Percentiles rank a stretch among this genome's conserved stretches.
Conservation (phyloP, 2,888 invertebrate genomes). For the Mesopsocus fuscifrons region DNA sequence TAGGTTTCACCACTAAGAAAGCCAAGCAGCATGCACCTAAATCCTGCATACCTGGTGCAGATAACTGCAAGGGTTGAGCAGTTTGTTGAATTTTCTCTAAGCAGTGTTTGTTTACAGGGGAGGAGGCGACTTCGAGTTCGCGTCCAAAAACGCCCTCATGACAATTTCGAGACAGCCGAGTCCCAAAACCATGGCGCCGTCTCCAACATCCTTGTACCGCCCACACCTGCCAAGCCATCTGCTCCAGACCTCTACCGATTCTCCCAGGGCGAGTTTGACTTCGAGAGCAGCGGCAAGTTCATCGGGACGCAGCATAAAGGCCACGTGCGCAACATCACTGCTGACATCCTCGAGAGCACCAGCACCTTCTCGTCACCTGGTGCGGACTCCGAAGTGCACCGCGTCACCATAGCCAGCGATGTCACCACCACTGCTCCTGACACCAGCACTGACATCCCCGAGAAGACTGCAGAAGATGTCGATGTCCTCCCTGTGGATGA, state of each 20-base stretch:
- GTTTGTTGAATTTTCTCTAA: too few relatives aligned
- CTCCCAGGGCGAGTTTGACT: background rate
- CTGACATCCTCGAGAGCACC: slow-evolving; percentile 4
- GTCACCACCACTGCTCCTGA: background rate
- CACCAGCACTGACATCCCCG: too few relatives aligned
- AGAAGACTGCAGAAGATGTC: background rate
- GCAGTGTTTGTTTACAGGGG: slow-evolving; percentile 25
- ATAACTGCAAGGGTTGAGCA: too few relatives aligned
- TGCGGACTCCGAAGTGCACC: slow-evolving; percentile 1
- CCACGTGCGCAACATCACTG: slow-evolving; percentile 7
- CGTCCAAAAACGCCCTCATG: slow-evolving; percentile 32
- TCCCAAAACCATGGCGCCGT: slow-evolving; percentile 46
- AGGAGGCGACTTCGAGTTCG: slow-evolving; percentile 59
- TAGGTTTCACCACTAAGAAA: too few relatives aligned
- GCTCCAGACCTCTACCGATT: slow-evolving; percentile 6
- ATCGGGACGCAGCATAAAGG: slow-evolving; percentile 2
- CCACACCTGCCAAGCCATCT: background rate
- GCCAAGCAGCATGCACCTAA: too few relatives aligned
- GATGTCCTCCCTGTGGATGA: background rate
- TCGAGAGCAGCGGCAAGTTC: slow-evolving; percentile 1
- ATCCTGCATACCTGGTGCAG: too few relatives aligned
- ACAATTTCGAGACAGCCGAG: slow-evolving; percentile 59
- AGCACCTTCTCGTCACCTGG: slow-evolving; percentile 5
- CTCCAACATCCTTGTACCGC: slow-evolving; percentile 20
- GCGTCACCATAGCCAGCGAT: slow-evolving; percentile 1